These are phyloP conservation scores for Dasysyrphus albostriatus DNA, from an alignment of 2,888 invertebrate species.

Conservation along the genomic window DNA sequence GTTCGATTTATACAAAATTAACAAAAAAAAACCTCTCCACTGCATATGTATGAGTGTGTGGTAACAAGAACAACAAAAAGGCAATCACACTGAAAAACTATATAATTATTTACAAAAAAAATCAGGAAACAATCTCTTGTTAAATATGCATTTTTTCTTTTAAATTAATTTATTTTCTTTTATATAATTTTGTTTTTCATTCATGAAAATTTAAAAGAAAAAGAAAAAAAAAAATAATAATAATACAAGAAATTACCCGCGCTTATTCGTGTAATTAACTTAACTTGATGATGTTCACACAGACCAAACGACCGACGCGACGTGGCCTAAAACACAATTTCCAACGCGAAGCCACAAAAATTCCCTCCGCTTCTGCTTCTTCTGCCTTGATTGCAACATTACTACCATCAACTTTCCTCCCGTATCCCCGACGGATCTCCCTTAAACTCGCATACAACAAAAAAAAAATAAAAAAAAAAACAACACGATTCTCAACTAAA, in stretches of 20 bases:
- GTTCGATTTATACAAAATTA: too few relatives aligned
- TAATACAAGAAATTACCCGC: slow-evolving; percentile 51
- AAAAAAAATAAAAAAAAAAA: slow-evolving; percentile 1
- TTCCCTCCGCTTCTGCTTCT: slow-evolving; percentile 5
- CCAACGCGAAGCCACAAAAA: slow-evolving; percentile 45
- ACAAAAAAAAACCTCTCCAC: background rate
- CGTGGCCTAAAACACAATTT: slow-evolving; percentile 38
- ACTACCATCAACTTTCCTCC: background rate
- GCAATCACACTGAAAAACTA: slow-evolving; percentile 36
- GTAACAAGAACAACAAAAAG: background rate
- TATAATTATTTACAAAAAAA: slow-evolving; percentile 45
- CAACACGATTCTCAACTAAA: slow-evolving; percentile 39
- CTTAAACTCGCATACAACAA: background rate
- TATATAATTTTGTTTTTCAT: slow-evolving; percentile 34
- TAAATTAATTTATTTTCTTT: slow-evolving; percentile 46
- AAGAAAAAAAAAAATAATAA: background rate
- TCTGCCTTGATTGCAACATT: background rate
- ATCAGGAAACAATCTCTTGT: slow-evolving; percentile 63
- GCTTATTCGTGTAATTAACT: slow-evolving; percentile 71
- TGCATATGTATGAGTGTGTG: background rate
- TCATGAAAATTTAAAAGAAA: slow-evolving; percentile 43
- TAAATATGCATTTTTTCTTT: slow-evolving; percentile 53
- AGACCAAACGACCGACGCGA: slow-evolving; percentile 31
- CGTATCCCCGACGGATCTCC: background rate
- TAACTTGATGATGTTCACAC: slow-evolving; percentile 65